Conservation (phyloP, 2,797 vertebrate species). For the Thripadectes ignobilis region DNA sequence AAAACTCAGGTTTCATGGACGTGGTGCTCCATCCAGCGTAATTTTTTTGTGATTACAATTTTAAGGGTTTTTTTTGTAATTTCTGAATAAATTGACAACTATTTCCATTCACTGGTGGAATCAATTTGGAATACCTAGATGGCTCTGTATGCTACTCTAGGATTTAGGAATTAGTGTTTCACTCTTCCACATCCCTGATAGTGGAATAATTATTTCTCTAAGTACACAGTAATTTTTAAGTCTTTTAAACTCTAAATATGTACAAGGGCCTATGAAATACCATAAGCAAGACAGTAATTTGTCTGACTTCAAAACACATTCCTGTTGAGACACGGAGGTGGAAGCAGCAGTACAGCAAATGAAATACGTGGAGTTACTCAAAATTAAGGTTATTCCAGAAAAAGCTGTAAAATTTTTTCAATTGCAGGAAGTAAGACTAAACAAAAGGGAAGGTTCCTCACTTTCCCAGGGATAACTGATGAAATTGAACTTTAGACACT, state of each 20-base stretch:
- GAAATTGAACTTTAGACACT: neutral
- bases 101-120: neutral
- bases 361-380: neutral
- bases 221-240: neutral
- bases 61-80: neutral
- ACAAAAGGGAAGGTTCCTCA: neutral
- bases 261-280: neutral
- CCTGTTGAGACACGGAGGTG: neutral
- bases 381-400: neutral
- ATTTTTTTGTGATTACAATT: constrained; percentile 29
- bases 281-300: neutral
- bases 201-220: neutral
- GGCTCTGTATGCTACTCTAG: neutral
- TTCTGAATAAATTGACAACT: neutral
- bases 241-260: neutral
- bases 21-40: constrained; percentile 1
- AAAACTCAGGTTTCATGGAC: neutral
- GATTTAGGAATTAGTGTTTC: neutral
- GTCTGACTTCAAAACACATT: neutral
- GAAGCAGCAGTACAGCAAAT: neutral
- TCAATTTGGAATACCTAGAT: neutral
- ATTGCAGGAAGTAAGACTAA: neutral
- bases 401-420: neutral
- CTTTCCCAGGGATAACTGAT: neutral
- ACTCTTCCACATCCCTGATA: neutral